Evolutionary conservation across 2,797 vertebrate species (phyloP).

Genomic region (Toxotes lorentzi): DNA sequence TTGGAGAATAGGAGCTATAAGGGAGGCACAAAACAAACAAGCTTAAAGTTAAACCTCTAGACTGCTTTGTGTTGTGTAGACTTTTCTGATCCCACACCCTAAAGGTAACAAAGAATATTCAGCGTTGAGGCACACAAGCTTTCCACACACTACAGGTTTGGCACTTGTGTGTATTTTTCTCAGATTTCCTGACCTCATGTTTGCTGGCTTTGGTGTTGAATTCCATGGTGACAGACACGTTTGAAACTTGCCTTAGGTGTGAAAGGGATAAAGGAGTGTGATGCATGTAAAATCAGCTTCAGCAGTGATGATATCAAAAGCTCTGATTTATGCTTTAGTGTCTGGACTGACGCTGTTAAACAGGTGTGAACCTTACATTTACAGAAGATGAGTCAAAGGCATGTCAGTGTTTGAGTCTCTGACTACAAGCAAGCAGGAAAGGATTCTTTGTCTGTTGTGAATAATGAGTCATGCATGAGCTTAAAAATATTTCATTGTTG

Average conservation of each 20-base stretch:
- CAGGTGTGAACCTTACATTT: slow-evolving; percentile 65
- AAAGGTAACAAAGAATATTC: slow-evolving; percentile 60
- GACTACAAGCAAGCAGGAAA: slow-evolving; percentile 44
- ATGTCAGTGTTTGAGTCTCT: slow-evolving; percentile 47
- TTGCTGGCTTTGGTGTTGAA: slow-evolving; percentile 47
- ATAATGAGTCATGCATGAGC: slow-evolving; percentile 63
- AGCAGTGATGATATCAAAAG: slow-evolving; percentile 41
- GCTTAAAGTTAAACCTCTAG: slow-evolving; percentile 43
- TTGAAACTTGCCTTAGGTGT: slow-evolving; percentile 61
- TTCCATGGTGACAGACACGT: slow-evolving; percentile 62
- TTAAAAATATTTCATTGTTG: slow-evolving; percentile 61
- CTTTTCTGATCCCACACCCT: slow-evolving; percentile 49
- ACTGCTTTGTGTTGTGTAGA: slow-evolving; percentile 49
- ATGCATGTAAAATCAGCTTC: slow-evolving; percentile 45
- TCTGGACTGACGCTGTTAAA: slow-evolving; percentile 22
- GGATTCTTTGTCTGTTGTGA: slow-evolving; percentile 44
- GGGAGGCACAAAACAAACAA: slow-evolving; percentile 69
- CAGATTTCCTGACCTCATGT: slow-evolving; percentile 59
- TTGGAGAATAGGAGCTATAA: slow-evolving; percentile 69
- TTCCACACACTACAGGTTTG: slow-evolving; percentile 8
- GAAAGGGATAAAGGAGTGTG: slow-evolving; percentile 42
- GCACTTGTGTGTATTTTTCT: slow-evolving; percentile 26
- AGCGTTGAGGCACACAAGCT: neutral
- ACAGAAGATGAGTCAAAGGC: slow-evolving; percentile 63
- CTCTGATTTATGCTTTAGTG: slow-evolving; percentile 48